Evolutionary conservation across 2,888 invertebrate species (phyloP).

Genomic region (Orthosia gothica): DNA sequence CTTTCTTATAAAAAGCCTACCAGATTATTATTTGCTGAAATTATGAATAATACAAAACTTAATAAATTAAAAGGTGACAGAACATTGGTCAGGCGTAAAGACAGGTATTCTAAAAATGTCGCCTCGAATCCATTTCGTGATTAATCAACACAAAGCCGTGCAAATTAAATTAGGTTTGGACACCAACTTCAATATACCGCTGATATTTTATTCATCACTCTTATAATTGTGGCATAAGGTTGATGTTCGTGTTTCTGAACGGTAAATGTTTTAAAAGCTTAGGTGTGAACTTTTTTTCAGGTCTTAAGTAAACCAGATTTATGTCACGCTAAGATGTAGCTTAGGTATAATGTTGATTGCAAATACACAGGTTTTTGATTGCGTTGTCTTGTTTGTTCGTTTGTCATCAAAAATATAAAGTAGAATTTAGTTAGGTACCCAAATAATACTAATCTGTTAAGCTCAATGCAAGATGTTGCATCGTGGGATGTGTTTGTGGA

Average conservation of each 20-base stretch:
- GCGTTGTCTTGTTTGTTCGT: slow-evolving; percentile 37
- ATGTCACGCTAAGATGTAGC: slow-evolving; percentile 76
- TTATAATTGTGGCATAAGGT: background rate
- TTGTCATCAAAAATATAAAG: slow-evolving; percentile 6
- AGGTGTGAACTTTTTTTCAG: slow-evolving; percentile 76
- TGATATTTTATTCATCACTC: background rate
- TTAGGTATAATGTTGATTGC: slow-evolving; percentile 54
- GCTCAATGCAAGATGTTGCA: background rate
- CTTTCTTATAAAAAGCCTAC: slow-evolving; percentile 34
- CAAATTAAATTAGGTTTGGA: slow-evolving; percentile 82
- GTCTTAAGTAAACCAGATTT: slow-evolving; percentile 78
- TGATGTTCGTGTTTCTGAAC: slow-evolving; percentile 13
- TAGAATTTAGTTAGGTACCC: background rate
- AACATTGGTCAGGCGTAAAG: slow-evolving; percentile 52
- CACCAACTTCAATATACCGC: slow-evolving; percentile 14
- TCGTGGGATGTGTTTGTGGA: background rate
- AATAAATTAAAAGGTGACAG: slow-evolving; percentile 58
- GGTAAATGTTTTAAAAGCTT: slow-evolving; percentile 1
- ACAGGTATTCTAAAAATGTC: slow-evolving; percentile 78
- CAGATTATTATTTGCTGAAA: slow-evolving; percentile 48
- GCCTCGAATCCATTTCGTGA: slow-evolving; percentile 69
- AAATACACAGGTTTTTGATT: slow-evolving; percentile 52
- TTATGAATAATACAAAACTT: slow-evolving; percentile 58
- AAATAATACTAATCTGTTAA: background rate
- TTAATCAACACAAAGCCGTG: slow-evolving; percentile 81